A percentile compares a stretch with the other conserved stretches of the same genome.
phyloP scores from a whole-genome alignment of 2,113 vertebrate species.

The Pogonocichla stellata region DNA sequence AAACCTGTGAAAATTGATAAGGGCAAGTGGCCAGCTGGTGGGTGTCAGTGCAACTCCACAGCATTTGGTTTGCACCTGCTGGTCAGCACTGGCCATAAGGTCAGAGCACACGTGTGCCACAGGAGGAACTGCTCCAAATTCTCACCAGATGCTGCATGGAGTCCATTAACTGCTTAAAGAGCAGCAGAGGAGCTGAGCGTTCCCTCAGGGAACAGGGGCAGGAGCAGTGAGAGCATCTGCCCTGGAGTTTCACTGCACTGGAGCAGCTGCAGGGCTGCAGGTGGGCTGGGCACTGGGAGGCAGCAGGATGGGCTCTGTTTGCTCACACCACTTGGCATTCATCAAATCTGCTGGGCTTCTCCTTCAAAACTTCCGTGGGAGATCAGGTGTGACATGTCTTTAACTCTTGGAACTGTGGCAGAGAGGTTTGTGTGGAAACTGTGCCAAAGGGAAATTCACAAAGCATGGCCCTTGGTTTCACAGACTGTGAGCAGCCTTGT shows the following conservation, averaged over 20 bases:
- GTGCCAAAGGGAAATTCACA: background rate
- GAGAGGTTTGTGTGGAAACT: background rate
- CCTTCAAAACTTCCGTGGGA: background rate
- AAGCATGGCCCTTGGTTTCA: background rate
- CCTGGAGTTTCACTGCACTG: background rate
- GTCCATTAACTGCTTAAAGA: background rate
- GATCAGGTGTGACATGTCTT: background rate
- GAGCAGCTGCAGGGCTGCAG: background rate
- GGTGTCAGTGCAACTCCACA: background rate
- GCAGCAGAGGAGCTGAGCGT: background rate
- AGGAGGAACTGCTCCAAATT: background rate
- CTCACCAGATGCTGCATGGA: background rate
- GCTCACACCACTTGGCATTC: background rate
- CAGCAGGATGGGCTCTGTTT: background rate
- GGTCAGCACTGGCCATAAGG: background rate
- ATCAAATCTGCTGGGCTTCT: background rate
- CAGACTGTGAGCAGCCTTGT: background rate
- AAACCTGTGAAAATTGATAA: background rate
- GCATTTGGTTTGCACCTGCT: background rate
- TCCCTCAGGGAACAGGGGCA: background rate
- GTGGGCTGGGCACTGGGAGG: background rate
- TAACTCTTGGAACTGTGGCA: background rate
- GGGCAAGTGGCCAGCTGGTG: background rate
- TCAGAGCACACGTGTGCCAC: background rate
- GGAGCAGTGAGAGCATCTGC: background rate